Base-by-base conservation (phyloP, 2,113 vertebrate species). In the Psilopogon haemacephalus region DNA sequence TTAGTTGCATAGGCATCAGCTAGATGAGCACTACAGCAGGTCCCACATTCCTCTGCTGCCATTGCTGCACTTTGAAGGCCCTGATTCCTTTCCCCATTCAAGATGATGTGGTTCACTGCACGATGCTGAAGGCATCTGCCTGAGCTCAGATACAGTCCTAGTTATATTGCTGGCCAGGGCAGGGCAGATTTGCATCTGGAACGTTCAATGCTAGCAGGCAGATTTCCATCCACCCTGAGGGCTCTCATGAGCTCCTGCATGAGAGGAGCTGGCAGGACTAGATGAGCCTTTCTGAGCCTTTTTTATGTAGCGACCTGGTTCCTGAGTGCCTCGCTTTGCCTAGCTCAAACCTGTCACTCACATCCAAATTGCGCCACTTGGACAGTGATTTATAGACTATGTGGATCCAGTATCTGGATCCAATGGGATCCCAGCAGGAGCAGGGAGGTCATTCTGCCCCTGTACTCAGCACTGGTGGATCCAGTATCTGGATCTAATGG, bases 231-330 rank as follows among this genome's bases (percentile, higher is more conserved):
- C 21, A 28, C 44, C 12, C 59, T 35, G 33, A 55, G 33, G 37
- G 26, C 6, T 54, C 44, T 48, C 59, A 4, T 27, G 44, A 16
- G n/a, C 21, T 77, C 64, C 71, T 11, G 33, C 21, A 7, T 9
- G 30, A 68, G 30, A 67, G 21, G 33, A 72, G 12, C 17, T 1
- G 3, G 50, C 0, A 40, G 63, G 42, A 13, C 27, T 0, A 0
- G 38, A 56, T 0, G 1, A 87, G 18, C 8, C 27, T 28, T 54
- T 32, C 64, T 37, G 63, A 72, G 32, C 44, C 23, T 24, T 59
- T n/a, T 50, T 81, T 77, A 54, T 46, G 26, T 28, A 80, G 28
- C 50, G 54, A 24, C 18, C 15, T 48, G 26, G 8, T 5, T 76
- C 44, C 54, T 84, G 15, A 8, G 8, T 88, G 30, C 64, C 30